Evolutionary conservation across 2,888 invertebrate genomes (phyloP), one percentile per base, ranked within the genome.

Genomic region (Drosophila austrosaltans): DNA sequence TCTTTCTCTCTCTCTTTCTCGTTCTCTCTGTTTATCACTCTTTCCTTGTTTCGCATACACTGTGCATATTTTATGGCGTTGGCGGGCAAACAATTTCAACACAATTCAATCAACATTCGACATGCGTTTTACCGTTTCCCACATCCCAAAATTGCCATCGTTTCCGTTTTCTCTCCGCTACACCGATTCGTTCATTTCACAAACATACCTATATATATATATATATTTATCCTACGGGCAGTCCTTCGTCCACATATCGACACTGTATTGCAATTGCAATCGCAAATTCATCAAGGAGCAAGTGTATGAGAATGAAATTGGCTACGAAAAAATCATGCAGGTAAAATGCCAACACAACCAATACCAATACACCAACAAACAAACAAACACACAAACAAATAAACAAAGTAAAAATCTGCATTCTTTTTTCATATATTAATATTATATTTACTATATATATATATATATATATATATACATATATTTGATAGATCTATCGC

Each of bases 241-340:
- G 92, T 91, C 93, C 25, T 92, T 93, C 77, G 90, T 93, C 10
- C 93, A 93, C 76, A 91, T 93, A 76, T 93, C 93, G 30, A 93
- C 93, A 61, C 82, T 93, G 66, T 93, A 92, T 77, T 92, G 93
- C 84, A 93, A 93, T 81, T 93, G 93, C 82, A 92, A 93, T 89
- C 89, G 92, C 68, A 87, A 90, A 82, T 87, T 87, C 72, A 92
- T 93, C 80, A 91, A 91, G 72, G 93, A 93, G 78, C 90, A 90
- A 79, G 91, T 93, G 57, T 93, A 93, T 79, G 92, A 92, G 78
- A 90, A 87, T 69, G 91, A 92, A 86, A 92, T 92, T 89, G 92
- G 92, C 72, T 92, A 93, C 87, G 92, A 93, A 86, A 92, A 92
- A 90, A 90, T 92, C 79, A 92, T 92, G 82, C 92, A 92, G 91